Evolutionary conservation across 2,888 invertebrate genomes (phyloP), one percentile per base, ranked within the genome.

Genomic region (Girardia tigrina): DNA sequence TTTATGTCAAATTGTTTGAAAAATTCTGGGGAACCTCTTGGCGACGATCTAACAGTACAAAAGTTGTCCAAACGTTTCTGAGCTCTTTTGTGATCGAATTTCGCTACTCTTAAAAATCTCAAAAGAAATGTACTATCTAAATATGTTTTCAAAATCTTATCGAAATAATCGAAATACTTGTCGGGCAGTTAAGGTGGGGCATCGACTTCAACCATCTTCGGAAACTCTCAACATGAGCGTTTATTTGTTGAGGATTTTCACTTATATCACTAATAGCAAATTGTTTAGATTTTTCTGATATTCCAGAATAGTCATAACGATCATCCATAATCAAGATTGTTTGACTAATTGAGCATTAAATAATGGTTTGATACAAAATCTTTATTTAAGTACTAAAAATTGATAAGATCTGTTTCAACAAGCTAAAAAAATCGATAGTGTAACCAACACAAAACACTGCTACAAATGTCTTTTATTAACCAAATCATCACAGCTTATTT

Each of bases 261-360:
- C 86, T 85, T 42, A 88, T 80, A 80, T 88, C 87, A 20, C 80
- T 78, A 70, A 82, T 82, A 0, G 88, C 88, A 56, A 56, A 56
- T 56, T 56, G 56, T 56, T 56, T 56, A 20, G 56, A 4, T 56
- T n/a, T 56, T 8, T 56, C 56, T 4, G 4, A 20, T 4, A 56
- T 56, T 20, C 23, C 4, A 56, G n/a, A 6, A n/a, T 56, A 56
- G n/a, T 56, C 56, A n/a, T 56, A 56, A 2, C 56, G 56, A 56
- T 56, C 56, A 4, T 4, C 2, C 56, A 56, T 56, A n/a, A n/a
- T n/a, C n/a, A n/a, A n/a, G n/a, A n/a, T n/a, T n/a, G n/a, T n/a
- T n/a, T n/a, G n/a, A n/a, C n/a, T n/a, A n/a, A n/a, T n/a, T n/a
- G n/a, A n/a, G n/a, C n/a, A n/a, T n/a, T n/a, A n/a, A n/a, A n/a